Conservation (phyloP, 1,140 invertebrate genomes). For the Microplitis demolitor region DNA sequence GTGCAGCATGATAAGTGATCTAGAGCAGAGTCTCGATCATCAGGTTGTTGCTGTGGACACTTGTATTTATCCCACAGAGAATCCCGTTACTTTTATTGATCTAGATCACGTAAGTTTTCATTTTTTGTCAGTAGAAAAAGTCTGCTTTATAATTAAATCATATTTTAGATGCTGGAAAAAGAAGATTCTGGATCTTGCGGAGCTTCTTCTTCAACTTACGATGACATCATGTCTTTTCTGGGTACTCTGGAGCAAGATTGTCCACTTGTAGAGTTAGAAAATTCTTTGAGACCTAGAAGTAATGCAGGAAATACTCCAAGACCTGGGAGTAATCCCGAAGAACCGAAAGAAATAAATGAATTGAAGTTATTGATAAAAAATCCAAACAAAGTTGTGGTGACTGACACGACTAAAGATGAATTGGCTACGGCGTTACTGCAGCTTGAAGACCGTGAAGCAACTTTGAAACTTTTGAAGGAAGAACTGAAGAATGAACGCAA, state of each 20-base stretch:
- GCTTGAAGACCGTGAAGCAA: constrained; percentile 57
- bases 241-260: constrained; percentile 40
- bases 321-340: not conserved
- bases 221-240: constrained; percentile 52
- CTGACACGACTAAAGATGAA: constrained; percentile 41
- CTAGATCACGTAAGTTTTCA: constrained; percentile 6
- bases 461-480: constrained; percentile 52
- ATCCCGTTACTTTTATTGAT: not conserved
- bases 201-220: constrained; percentile 41
- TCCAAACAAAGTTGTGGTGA: constrained; percentile 14
- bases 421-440: constrained; percentile 47
- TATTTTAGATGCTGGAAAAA: constrained; percentile 41
- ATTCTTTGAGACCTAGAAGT: not conserved
- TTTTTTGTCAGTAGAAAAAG: not conserved
- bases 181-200: constrained; percentile 38
- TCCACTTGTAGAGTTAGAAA: constrained; percentile 17
- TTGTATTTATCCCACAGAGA: not conserved
- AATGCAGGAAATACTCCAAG: not conserved
- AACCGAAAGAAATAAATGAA: not conserved
- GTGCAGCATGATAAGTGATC: constrained; percentile 47
- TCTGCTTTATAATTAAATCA: no score
- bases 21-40: constrained; percentile 39
- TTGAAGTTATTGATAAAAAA: not conserved
- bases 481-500: constrained; percentile 55
- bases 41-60: constrained; percentile 3